These are phyloP conservation scores for Arvicanthis niloticus DNA, from an alignment of 2,113 vertebrate genomes.

Conservation along the genomic window DNA sequence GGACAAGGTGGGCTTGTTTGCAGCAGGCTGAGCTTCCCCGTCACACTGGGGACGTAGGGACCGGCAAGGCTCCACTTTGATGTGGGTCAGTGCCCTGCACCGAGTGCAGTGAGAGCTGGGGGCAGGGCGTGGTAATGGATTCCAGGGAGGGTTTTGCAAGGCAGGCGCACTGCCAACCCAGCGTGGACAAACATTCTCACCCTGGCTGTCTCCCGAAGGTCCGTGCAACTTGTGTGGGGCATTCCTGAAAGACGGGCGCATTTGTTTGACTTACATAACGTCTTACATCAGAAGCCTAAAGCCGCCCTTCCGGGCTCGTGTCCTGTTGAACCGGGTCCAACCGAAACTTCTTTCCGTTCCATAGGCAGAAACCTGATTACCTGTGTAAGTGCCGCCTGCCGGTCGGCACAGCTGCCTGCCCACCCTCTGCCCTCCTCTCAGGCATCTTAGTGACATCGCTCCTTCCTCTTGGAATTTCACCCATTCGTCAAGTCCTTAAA, in stretches of 20 bases:
- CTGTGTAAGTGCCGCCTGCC: conserved; percentile 35
- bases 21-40: background rate
- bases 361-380: conserved; percentile 48
- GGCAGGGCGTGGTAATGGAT: background rate
- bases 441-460: background rate
- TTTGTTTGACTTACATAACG: conserved; percentile 75
- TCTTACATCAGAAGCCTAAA: conserved; percentile 63
- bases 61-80: background rate
- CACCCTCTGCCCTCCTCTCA: background rate
- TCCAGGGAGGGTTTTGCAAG: conserved; percentile 16
- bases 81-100: background rate
- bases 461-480: background rate
- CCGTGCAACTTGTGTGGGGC: conserved; percentile 65
- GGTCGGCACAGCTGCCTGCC: background rate
- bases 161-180: background rate
- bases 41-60: background rate
- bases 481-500: background rate
- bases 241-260: conserved; percentile 53
- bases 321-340: conserved; percentile 83
- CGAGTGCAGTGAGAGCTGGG: background rate
- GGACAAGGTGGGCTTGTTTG: background rate
- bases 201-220: conserved; percentile 24
- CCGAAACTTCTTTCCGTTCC: conserved; percentile 76
- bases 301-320: conserved; percentile 77
- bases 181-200: conserved; percentile 56